Evolutionary conservation across 2,113 vertebrate species (phyloP).

Genomic region (Numida meleagris): DNA sequence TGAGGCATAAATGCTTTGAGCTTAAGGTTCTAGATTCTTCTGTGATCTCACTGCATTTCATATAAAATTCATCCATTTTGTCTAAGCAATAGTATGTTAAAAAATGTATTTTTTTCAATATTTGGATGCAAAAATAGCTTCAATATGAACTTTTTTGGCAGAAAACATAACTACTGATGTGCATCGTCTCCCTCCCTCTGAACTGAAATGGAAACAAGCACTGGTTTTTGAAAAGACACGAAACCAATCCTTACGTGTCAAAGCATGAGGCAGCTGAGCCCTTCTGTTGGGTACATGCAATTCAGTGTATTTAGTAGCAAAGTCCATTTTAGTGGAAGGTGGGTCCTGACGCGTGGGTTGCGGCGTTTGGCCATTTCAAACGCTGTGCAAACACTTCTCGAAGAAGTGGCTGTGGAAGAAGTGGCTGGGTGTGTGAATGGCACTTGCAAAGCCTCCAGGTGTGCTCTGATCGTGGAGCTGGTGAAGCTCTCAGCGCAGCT

Average conservation of each 20-base stretch:
- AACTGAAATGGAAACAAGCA: not conserved
- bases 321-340: not conserved
- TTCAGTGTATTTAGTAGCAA: not conserved
- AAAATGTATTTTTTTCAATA: not conserved
- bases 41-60: not conserved
- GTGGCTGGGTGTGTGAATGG: not conserved
- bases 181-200: not conserved
- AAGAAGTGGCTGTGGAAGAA: not conserved
- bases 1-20: not conserved
- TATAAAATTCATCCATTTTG: not conserved
- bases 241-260: not conserved
- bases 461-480: not conserved
- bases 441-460: not conserved
- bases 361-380: not conserved
- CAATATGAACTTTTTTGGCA: not conserved
- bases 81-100: not conserved
- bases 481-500: not conserved
- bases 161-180: not conserved
- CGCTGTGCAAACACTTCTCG: not conserved
- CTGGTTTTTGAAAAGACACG: not conserved
- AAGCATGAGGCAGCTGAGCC: not conserved
- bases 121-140: not conserved
- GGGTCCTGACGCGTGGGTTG: not conserved
- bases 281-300: not conserved
- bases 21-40: not conserved